phyloP scores from a whole-genome alignment of 2,888 invertebrate species.

The Eupithecia centaureata region DNA sequence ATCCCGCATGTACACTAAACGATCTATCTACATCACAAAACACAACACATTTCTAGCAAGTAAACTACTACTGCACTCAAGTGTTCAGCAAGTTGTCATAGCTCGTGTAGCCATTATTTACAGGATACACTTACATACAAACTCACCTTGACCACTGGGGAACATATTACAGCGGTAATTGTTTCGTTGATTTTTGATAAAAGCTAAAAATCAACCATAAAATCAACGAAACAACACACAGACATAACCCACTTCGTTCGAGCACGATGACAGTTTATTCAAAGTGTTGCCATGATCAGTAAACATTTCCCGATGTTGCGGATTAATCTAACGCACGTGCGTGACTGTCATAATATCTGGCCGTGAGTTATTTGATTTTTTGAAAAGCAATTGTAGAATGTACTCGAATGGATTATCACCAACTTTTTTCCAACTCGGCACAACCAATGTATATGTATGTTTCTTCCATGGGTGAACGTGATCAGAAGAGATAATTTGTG shows the following conservation, averaged over 20 bases:
- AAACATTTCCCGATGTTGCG: not conserved
- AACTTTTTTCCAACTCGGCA: no score
- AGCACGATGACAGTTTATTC: conserved; percentile 37
- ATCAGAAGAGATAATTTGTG: no score
- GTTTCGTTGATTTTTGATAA: conserved; percentile 48
- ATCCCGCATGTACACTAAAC: conserved; percentile 24
- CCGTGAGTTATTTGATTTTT: no score
- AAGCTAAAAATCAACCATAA: conserved; percentile 44
- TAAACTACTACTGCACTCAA: conserved; percentile 26
- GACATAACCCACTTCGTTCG: conserved; percentile 44
- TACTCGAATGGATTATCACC: no score
- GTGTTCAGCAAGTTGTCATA: conserved; percentile 19
- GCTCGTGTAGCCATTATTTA: conserved; percentile 25
- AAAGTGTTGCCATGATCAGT: conserved; percentile 11
- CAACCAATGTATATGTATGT: no score
- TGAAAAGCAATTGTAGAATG: no score
- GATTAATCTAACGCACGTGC: not conserved
- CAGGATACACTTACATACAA: conserved; percentile 22
- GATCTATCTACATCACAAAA: conserved; percentile 33
- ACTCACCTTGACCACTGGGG: conserved; percentile 47
- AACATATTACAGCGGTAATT: conserved; percentile 45
- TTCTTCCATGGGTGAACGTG: no score
- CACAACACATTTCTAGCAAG: conserved; percentile 39
- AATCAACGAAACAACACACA: conserved; percentile 48
- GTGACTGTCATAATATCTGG: no score